Evolutionary conservation across 2,113 vertebrate species (phyloP), one percentile per base, ranked within the genome.

Genomic region (Malurus alboscapulatus): DNA sequence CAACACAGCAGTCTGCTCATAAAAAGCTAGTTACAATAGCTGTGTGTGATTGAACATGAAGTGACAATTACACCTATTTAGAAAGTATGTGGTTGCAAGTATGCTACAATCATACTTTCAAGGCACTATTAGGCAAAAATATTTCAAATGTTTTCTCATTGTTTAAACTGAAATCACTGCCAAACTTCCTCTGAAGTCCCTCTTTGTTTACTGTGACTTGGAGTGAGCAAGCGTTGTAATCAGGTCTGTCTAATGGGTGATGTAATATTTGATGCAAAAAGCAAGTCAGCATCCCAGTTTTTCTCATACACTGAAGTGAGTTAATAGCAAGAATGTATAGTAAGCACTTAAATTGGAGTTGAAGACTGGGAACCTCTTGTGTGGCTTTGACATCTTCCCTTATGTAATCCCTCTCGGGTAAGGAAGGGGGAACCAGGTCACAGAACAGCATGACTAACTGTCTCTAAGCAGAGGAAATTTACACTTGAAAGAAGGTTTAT

Each of bases 391-490:
- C 11, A 44, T 66, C 16, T 67, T 57, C 17, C 71, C 0, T 65
- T 90, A 22, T 7, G 4, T 85, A 24, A 40, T 53, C 8, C 27
- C 4, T 68, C 10, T 42, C 0, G 0, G 14, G 27, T 73, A 36
- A 76, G 45, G 66, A 72, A 45, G 18, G 45, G 38, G 29, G 69
- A 68, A 34, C 5, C 4, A 1, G 2, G 10, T 32, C 45, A 29
- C 48, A 29, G 34, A 84, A 22, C 73, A 84, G 34, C 7, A 3
- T 65, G 57, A 75, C 15, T 65, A 57, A 65, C 53, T 71, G 8
- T 63, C 21, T 85, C 22, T 45, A 68, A 82, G 8, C 30, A 71
- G 59, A 57, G 32, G 32, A 68, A 65, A 59, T 21, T 58, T 36
- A 11, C 22, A 34, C 36, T 59, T 87, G 21, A 47, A 57, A 51